phyloP scores from a whole-genome alignment of 2,113 vertebrate species.

The Oriolus oriolus region DNA sequence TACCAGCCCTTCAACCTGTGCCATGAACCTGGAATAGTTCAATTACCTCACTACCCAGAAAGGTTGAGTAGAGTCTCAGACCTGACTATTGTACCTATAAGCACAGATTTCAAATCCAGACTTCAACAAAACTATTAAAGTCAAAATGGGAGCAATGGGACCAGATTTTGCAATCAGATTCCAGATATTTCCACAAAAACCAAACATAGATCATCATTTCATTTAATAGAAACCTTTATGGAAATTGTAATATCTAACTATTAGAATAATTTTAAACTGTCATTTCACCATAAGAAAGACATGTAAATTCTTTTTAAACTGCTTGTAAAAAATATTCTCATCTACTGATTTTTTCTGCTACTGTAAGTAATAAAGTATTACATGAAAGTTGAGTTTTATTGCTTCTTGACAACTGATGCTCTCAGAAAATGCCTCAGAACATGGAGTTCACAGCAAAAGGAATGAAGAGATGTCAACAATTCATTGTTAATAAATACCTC shows the following conservation, averaged over 20 bases:
- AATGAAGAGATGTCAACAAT: neutral
- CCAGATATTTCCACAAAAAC: neutral
- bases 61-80: neutral
- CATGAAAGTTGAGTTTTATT: neutral
- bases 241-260: neutral
- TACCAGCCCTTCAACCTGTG: neutral
- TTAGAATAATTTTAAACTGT: neutral
- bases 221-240: neutral
- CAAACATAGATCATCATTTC: neutral
- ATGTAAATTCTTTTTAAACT: neutral
- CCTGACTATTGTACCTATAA: neutral
- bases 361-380: neutral
- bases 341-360: neutral
- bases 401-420: neutral
- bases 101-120: neutral
- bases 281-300: neutral
- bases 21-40: neutral
- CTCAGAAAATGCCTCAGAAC: neutral
- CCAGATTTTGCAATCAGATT: neutral
- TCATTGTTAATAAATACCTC: neutral
- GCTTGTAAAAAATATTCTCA: neutral
- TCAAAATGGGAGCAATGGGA: neutral
- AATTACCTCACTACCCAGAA: neutral
- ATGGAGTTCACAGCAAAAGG: neutral
- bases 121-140: neutral